Conservation (phyloP, 2,113 vertebrate species). For the Pantherophis guttatus region DNA sequence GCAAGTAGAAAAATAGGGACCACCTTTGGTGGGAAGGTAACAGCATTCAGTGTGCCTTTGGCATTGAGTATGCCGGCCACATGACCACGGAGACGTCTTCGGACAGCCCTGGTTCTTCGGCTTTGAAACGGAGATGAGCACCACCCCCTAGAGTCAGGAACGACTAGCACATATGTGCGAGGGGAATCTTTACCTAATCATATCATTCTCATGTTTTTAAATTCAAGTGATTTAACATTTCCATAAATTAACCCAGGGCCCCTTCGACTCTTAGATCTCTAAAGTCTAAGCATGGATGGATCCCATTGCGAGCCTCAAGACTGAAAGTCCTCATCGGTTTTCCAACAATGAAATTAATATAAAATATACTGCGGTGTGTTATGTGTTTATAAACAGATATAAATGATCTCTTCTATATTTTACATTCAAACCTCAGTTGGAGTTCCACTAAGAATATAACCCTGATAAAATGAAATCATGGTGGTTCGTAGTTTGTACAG, state of each 20-base stretch:
- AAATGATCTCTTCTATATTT: neutral
- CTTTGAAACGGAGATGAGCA: no score
- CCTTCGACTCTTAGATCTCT: neutral
- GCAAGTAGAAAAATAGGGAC: no score
- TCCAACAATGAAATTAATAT: neutral
- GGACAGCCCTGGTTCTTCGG: no score
- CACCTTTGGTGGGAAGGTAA: no score
- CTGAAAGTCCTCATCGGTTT: neutral
- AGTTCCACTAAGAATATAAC: neutral
- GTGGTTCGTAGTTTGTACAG: neutral
- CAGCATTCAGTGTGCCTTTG: no score
- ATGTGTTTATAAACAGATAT: neutral
- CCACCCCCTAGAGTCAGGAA: no score
- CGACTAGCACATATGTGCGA: no score
- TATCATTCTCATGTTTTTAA: neutral
- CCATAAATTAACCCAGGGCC: neutral
- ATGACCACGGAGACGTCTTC: no score
- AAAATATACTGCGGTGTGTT: neutral
- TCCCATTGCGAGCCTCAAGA: no score
- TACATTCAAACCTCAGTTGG: neutral
- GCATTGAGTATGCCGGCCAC: no score
- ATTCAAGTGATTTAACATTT: neutral
- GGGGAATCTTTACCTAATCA: neutral
- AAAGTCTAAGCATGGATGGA: neutral
- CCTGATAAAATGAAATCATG: neutral